A percentile compares a stretch with the other conserved stretches of the same genome.
phyloP scores from a whole-genome alignment of 2,797 vertebrate species.

The Craterocephalus amniculus region DNA sequence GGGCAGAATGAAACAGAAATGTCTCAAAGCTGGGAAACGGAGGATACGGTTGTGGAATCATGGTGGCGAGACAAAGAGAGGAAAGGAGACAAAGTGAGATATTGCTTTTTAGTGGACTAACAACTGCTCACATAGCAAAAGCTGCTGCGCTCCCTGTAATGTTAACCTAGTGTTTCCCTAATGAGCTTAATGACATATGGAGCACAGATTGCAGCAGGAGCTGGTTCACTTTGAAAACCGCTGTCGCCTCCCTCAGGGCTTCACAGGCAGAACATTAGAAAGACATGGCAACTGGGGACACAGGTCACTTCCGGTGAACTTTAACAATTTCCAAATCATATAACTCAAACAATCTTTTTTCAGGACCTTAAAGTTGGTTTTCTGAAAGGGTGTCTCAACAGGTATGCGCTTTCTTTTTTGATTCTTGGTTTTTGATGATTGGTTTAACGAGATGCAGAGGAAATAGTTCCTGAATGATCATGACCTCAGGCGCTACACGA shows the following conservation, averaged over 20 bases:
- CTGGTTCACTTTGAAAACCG: slow-evolving; percentile 63
- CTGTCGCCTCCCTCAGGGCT: slow-evolving; percentile 75
- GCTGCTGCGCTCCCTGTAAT: slow-evolving; percentile 52
- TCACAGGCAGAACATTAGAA: slow-evolving; percentile 56
- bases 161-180: slow-evolving; percentile 71
- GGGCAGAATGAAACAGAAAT: slow-evolving; percentile 59
- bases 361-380: slow-evolving; percentile 1
- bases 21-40: slow-evolving; percentile 62
- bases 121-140: slow-evolving; percentile 46
- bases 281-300: slow-evolving; percentile 40
- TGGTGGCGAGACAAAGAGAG: slow-evolving; percentile 53
- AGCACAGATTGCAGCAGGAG: slow-evolving; percentile 69
- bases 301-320: slow-evolving; percentile 50
- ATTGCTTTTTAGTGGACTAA: slow-evolving; percentile 53
- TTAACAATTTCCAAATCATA: slow-evolving; percentile 35
- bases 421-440: not conserved
- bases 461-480: slow-evolving; percentile 1
- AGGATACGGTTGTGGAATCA: slow-evolving; percentile 53
- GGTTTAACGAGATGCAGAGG: slow-evolving; percentile 8
- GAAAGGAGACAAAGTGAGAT: slow-evolving; percentile 63
- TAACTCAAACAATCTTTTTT: slow-evolving; percentile 31
- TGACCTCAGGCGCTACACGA: slow-evolving; percentile 32
- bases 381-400: slow-evolving; percentile 22
- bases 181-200: slow-evolving; percentile 78
- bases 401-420: slow-evolving; percentile 22